Conservation (phyloP, 1,140 invertebrate species). For the Heliothis subflexa region DNA sequence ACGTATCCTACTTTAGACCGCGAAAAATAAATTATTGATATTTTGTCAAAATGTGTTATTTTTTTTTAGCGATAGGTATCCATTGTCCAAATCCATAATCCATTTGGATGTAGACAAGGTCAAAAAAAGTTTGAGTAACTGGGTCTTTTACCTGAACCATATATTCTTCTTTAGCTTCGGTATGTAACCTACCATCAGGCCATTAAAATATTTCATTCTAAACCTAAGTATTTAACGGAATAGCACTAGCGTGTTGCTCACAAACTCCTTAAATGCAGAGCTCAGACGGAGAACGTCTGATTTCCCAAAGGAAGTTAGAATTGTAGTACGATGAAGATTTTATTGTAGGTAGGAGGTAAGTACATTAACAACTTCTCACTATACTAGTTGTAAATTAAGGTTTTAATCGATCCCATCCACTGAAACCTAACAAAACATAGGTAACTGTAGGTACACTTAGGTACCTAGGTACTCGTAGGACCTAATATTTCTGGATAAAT, state of each 20-base stretch:
- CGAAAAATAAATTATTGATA: no score
- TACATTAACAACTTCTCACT: conserved; percentile 3
- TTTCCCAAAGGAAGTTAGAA: conserved; percentile 6
- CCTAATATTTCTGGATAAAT: neutral
- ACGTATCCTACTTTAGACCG: no score
- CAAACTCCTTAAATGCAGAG: conserved; percentile 8
- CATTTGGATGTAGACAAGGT: no score
- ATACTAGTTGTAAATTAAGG: conserved; percentile 10
- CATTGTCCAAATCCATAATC: no score
- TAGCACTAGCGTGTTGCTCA: neutral
- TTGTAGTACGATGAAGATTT: conserved; percentile 6
- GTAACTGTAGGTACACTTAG: neutral
- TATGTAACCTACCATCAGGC: no score
- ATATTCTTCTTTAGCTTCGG: no score
- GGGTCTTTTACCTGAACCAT: no score
- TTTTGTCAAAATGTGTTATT: no score
- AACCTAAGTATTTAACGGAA: neutral
- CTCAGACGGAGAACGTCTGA: conserved; percentile 8
- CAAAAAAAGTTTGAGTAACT: no score
- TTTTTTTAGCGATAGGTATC: no score
- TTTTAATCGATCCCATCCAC: conserved; percentile 12
- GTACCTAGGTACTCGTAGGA: no score
- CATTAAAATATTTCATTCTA: neutral
- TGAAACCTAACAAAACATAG: neutral
- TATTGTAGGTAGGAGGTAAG: neutral